These are phyloP conservation scores for Papilio xuthus DNA, from an alignment of 1,140 invertebrate genomes.

Conservation along the genomic window DNA sequence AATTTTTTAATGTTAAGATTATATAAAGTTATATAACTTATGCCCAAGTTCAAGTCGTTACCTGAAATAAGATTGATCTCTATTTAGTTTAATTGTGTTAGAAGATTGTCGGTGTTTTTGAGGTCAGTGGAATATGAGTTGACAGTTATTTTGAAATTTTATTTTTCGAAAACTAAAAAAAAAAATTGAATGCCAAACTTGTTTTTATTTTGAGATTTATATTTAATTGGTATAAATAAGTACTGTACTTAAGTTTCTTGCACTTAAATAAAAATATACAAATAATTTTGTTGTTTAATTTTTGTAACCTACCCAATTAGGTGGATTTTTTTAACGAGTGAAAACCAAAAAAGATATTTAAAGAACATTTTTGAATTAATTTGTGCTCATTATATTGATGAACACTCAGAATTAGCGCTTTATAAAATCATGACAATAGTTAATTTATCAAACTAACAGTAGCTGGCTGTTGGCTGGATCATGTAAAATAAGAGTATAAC, in stretches of 20 bases:
- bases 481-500: too few species aligned
- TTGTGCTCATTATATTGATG: too few species aligned
- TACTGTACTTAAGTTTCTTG: conserved; percentile 71
- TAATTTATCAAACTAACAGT: too few species aligned
- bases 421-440: too few species aligned
- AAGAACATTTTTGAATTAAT: too few species aligned
- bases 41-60: conserved; percentile 61
- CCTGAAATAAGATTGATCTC: conserved; percentile 79
- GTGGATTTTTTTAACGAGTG: too few species aligned
- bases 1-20: conserved; percentile 47
- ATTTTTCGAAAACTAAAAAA: conserved; percentile 44
- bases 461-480: too few species aligned
- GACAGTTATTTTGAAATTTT: conserved; percentile 54
- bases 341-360: neutral
- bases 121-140: conserved; percentile 53
- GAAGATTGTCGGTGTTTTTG: conserved; percentile 62
- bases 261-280: conserved; percentile 53
- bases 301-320: neutral
- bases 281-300: conserved; percentile 37
- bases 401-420: too few species aligned
- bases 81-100: conserved; percentile 66
- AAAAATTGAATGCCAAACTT: conserved; percentile 67
- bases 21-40: conserved; percentile 43
- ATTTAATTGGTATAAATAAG: conserved; percentile 63
- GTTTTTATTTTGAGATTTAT: conserved; percentile 76